Evolutionary conservation across 2,888 invertebrate species (phyloP), one percentile per base, ranked within the genome.

Genomic region (Lochmaea crataegi): DNA sequence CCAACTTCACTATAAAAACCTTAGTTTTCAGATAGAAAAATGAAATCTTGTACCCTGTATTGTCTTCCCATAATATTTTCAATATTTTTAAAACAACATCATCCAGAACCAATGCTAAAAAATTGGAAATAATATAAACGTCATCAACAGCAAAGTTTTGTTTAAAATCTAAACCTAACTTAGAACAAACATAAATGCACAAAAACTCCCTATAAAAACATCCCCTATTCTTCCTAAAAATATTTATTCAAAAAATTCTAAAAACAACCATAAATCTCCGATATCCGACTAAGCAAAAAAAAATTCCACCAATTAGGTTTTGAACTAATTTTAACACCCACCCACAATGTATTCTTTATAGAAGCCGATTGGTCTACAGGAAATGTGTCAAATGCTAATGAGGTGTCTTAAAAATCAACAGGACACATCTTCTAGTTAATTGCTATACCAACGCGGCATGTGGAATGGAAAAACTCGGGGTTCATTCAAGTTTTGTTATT

Each of bases 351-450:
- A 78, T 77, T 72, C 60, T 61, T 65, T 45, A 42, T 66, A 22
- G 48, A 65, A 67, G 75, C 74, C 75, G 70, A 83, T 83, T 83
- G 82, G 83, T 65, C 65, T 66, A 69, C 73, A 74, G 65, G 73
- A 80, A 78, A 79, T 80, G 75, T 81, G 80, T 80, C 80, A 78
- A 77, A 81, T 80, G 79, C 74, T 79, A 79, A 80, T 79, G 78
- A 79, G 79, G 75, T 75, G 75, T 75, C 73, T 76, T 74, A 57
- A 64, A 74, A 76, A 70, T 78, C 75, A 76, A 76, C 77, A 71
- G 68, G 77, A 75, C 75, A 73, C 74, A 76, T 75, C 69, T 68
- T 73, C 66, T 64, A 73, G 68, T 77, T 80, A 81, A 80, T 81
- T 80, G 73, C 79, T 76, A 76, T 78, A 77, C 73, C 78, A 78